Percentiles rank a stretch among this genome's conserved stretches.
Evolutionary conservation across 1,140 invertebrate species (phyloP).

Genomic region (Spodoptera litura): DNA sequence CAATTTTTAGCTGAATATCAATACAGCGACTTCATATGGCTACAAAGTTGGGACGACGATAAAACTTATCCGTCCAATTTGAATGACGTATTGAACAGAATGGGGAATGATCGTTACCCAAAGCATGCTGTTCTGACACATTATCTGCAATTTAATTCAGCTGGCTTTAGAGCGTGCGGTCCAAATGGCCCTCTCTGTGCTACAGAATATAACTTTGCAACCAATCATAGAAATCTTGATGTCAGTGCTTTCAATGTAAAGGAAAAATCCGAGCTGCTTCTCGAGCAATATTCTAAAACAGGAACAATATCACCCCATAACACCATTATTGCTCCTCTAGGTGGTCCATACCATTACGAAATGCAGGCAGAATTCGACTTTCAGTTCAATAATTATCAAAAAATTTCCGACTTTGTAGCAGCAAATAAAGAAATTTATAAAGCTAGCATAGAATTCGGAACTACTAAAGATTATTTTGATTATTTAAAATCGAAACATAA

Average conservation of each 20-base stretch:
- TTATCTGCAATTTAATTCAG: constrained; percentile 74
- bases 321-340: constrained; percentile 92
- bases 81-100: constrained; percentile 78
- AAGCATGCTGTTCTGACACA: constrained; percentile 72
- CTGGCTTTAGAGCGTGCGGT: constrained; percentile 70
- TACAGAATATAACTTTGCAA: constrained; percentile 70
- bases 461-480: constrained; percentile 93
- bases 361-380: constrained; percentile 93
- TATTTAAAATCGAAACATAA: constrained; percentile 87
- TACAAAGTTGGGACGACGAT: constrained; percentile 89
- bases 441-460: constrained; percentile 92
- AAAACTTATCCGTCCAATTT: constrained; percentile 85
- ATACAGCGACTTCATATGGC: constrained; percentile 92
- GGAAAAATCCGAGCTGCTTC: constrained; percentile 91
- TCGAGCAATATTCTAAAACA: constrained; percentile 93
- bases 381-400: constrained; percentile 94
- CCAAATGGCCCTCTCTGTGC: constrained; percentile 66
- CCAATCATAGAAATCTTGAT: constrained; percentile 86
- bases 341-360: constrained; percentile 93
- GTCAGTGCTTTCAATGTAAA: constrained; percentile 92
- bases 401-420: constrained; percentile 93
- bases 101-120: constrained; percentile 71
- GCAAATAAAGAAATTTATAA: constrained; percentile 89
- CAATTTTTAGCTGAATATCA: constrained; percentile 92
- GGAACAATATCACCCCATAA: constrained; percentile 94